Base-by-base conservation (phyloP, 2,113 vertebrate genomes). In the Loxodonta africana region DNA sequence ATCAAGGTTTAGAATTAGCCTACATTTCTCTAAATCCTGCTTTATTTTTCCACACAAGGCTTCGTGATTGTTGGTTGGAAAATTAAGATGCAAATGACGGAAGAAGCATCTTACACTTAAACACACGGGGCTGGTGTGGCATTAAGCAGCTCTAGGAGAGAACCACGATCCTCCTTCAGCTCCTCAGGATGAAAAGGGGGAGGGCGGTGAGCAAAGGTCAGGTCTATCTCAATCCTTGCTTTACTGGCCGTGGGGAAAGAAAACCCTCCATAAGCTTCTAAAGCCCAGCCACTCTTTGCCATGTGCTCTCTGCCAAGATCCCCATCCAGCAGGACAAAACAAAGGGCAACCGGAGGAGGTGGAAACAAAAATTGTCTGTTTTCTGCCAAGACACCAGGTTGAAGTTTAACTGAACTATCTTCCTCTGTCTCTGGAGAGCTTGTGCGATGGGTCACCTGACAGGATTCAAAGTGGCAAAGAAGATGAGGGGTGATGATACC, bases 41-140 rank as follows among this genome's bases (percentile, higher is more conserved):
- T 98, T 98, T 88, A 96, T 97, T 94, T 98, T 98, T 98, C 98
- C 98, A 97, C 98, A 98, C 98, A 98, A 98, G 98, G 57, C 96
- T 97, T 97, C 71, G 3, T 98, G 98, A 99, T 99, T 98, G 98
- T 98, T 98, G 97, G 98, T 98, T 96, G 83, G 96, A 98, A 98
- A 98, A 99, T 98, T 98, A 98, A 99, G 98, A 99, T 98, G 98
- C 99, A 99, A 98, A 98, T 98, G 97, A 98, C 87, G 96, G 98
- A 96, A 97, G 97, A 96, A 96, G 98, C 37, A 25, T 88, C 97
- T 71, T 90, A 93, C 98, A 97, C 98, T 98, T 98, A 98, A 97
- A 97, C 94, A 96, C 96, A 98, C 88, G 90, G 96, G 96, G 90
- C 88, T 96, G 98, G 97, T 95, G 97, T 81, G 88, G 88, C 91